Evolutionary conservation across 2,113 vertebrate species (phyloP).

Genomic region (Galeopterus variegatus): DNA sequence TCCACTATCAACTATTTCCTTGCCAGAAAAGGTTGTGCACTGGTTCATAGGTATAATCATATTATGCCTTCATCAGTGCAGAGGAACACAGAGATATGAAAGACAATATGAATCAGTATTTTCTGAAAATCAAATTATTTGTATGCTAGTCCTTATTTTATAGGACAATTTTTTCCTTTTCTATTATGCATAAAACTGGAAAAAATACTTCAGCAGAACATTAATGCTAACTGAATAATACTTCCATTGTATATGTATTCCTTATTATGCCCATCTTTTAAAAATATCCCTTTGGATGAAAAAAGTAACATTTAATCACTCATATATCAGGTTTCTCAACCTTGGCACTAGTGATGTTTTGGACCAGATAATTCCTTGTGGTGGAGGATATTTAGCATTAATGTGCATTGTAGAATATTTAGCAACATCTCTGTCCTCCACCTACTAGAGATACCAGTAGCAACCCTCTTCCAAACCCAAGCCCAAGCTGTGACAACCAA

Average conservation of each 20-base stretch:
- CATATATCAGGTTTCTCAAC: neutral
- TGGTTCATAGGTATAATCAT: conserved; percentile 69
- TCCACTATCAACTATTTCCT: conserved; percentile 59
- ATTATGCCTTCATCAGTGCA: conserved; percentile 83
- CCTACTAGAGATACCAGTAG: neutral
- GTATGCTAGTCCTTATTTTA: conserved; percentile 62
- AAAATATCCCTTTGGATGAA: conserved; percentile 24
- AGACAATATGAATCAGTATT: conserved; percentile 80
- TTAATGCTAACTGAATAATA: conserved; percentile 64
- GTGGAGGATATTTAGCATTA: neutral
- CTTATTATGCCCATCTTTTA: neutral
- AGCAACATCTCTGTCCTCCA: neutral
- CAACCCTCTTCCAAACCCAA: neutral
- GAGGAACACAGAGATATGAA: conserved; percentile 82
- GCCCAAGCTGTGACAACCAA: neutral
- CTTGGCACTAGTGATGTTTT: conserved; percentile 26
- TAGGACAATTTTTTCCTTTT: conserved; percentile 49
- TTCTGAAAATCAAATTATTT: conserved; percentile 70
- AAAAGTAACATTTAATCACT: conserved; percentile 16
- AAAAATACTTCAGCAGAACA: conserved; percentile 77
- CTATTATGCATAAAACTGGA: conserved; percentile 77
- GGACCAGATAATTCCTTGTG: neutral
- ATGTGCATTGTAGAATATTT: neutral
- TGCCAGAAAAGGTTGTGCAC: conserved; percentile 72
- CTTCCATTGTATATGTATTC: neutral